Base-by-base conservation (phyloP, 2,113 vertebrate species). In the Picathartes gymnocephalus region DNA sequence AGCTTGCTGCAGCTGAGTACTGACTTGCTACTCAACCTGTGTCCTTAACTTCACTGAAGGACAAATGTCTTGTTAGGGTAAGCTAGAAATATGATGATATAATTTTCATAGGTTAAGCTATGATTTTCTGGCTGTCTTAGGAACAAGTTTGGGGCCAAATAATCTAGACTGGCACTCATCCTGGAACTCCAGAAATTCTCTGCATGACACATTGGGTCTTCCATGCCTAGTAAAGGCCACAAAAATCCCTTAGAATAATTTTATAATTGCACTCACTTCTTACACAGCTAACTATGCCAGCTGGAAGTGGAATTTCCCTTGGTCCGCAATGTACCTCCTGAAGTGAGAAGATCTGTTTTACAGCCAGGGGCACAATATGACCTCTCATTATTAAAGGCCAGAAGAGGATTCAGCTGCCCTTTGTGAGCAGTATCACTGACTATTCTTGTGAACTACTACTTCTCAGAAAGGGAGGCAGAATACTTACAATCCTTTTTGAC, bases 331-430 rank as follows among this genome's bases (percentile, higher is more conserved):
- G 24, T 21, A 81, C 89, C 78, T 92, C 79, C 66, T 80, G 60
- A 80, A 84, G 61, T 62, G 69, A 80, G 65, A 95, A 81, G 50
- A 85, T 45, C 65, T 86, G n/a, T 73, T 94, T 94, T 72, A 90
- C 61, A 88, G 78, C 65, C 69, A 86, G 61, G 70, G 69, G 39
- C 72, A 85, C 47, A 61, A 47, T 65, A 84, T 70, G 69, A 96
- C 65, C 82, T 81, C 20, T 54, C 88, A 66, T 81, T 88, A 91
- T 82, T 83, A 86, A 90, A 88, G 60, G 70, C 15, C 88, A 54
- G 39, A 80, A 90, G 40, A 80, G 58, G n/a, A 86, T 70, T 74
- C 64, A 81, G 10, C 16, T 92, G 40, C 61, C 33, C 4, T 94
- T 92, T 83, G 54, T 80, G 57, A 92, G 44, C 48, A 64, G 12